Conservation (phyloP, 2,113 vertebrate genomes). For the Ptychochromis oligacanthus region DNA sequence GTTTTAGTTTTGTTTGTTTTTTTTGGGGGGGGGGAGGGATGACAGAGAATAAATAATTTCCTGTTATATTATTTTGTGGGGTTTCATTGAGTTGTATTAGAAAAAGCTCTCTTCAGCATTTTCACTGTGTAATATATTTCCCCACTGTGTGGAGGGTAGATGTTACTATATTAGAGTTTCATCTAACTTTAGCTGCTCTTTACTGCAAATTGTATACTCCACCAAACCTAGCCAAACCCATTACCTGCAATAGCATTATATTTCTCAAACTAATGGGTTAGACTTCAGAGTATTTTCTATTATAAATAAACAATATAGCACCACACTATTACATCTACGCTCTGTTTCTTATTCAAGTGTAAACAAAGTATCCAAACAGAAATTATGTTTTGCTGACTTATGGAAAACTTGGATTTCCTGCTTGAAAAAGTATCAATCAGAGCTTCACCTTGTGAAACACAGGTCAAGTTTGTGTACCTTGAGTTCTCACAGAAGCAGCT, state of each 20-base stretch:
- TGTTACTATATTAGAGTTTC: neutral
- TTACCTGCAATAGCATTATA: neutral
- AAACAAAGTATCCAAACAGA: neutral
- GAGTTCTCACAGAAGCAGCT: neutral
- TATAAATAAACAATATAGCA: neutral
- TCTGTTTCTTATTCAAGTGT: neutral
- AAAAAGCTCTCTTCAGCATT: constrained; percentile 5
- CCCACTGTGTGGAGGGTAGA: neutral
- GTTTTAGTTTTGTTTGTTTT: neutral
- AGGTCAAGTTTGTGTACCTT: neutral
- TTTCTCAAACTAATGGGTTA: neutral
- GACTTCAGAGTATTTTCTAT: neutral
- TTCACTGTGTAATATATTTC: neutral
- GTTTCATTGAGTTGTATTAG: neutral
- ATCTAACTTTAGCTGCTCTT: neutral
- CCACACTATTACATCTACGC: neutral
- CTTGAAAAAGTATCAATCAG: neutral
- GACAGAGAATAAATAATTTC: neutral
- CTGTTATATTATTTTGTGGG: neutral
- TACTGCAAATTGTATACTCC: neutral
- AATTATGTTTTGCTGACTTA: neutral
- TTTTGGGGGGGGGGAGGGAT: too few species aligned
- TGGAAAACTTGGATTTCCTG: neutral
- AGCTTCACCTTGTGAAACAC: neutral
- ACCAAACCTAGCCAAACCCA: neutral